Percentiles rank a stretch among this genome's conserved stretches.
These are phyloP conservation scores for Nixonia krombeini DNA, from an alignment of 1,140 invertebrate species.

Conservation along the genomic window DNA sequence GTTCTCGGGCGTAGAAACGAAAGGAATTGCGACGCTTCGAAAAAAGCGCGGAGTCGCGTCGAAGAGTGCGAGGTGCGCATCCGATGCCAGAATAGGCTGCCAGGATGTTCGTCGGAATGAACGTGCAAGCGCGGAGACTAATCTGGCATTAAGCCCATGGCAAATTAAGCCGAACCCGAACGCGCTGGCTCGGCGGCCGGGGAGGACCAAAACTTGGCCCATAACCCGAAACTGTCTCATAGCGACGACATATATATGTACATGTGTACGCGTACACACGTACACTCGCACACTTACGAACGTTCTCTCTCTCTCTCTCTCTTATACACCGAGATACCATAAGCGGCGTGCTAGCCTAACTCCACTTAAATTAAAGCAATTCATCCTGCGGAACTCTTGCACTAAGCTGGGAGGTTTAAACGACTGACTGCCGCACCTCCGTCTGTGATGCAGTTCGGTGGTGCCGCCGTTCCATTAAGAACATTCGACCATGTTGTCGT, in stretches of 20 bases:
- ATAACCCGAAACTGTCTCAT: slow-evolving; percentile 53
- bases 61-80: background rate
- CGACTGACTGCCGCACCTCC: slow-evolving; percentile 49
- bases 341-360: slow-evolving; percentile 57
- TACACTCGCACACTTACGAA: no score
- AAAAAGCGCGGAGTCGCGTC: background rate
- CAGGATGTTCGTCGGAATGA: background rate
- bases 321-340: slow-evolving; percentile 44
- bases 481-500: slow-evolving; percentile 43
- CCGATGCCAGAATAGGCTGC: slow-evolving; percentile 4
- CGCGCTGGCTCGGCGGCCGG: slow-evolving; percentile 18
- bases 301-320: no score
- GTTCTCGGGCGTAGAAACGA: background rate
- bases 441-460: slow-evolving; percentile 26
- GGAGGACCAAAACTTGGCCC: slow-evolving; percentile 51
- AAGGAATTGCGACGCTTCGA: background rate
- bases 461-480: slow-evolving; percentile 33
- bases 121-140: slow-evolving; percentile 38
- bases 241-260: no score
- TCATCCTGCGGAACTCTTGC: slow-evolving; percentile 63
- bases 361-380: slow-evolving; percentile 69
- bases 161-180: slow-evolving; percentile 54
- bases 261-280: no score
- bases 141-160: slow-evolving; percentile 46
- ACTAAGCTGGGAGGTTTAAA: slow-evolving; percentile 63